Conservation (phyloP, 2,888 invertebrate genomes). For the Trissoscelio sp. region DNA sequence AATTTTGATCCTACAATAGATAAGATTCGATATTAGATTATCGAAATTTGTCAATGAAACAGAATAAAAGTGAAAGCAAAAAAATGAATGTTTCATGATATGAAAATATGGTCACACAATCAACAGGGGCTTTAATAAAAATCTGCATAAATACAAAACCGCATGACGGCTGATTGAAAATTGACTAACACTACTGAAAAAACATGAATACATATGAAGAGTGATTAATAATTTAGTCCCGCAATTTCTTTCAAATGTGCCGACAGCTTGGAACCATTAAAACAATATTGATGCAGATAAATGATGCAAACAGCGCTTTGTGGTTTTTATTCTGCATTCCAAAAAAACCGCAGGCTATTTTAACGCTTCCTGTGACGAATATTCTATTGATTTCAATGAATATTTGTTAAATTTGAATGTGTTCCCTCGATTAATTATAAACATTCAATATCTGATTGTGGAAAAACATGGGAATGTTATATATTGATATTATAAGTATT, state of each 20-base stretch:
- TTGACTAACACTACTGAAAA: slow-evolving; percentile 4
- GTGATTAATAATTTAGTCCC: slow-evolving; percentile 1
- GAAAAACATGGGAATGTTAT: neutral
- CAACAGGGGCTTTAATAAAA: neutral
- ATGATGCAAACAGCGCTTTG: slow-evolving; percentile 4
- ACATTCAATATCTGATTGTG: neutral
- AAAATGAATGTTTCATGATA: neutral
- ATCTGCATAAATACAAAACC: neutral
- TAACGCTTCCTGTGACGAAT: neutral
- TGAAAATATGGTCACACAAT: neutral
- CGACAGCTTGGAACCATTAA: neutral
- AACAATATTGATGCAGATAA: slow-evolving; percentile 1
- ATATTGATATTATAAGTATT: neutral
- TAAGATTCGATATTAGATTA: neutral
- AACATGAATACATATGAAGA: neutral
- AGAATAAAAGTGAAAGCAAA: neutral
- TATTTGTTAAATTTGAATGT: neutral
- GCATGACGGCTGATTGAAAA: neutral
- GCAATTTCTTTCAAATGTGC: neutral
- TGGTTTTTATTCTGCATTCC: neutral
- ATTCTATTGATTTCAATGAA: slow-evolving; percentile 6
- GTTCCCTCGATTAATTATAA: neutral
- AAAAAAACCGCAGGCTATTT: neutral
- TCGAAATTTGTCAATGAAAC: neutral
- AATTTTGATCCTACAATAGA: neutral